Evolutionary conservation across 2,797 vertebrate species (phyloP).

Genomic region (Melanotaenia trifasciata): DNA sequence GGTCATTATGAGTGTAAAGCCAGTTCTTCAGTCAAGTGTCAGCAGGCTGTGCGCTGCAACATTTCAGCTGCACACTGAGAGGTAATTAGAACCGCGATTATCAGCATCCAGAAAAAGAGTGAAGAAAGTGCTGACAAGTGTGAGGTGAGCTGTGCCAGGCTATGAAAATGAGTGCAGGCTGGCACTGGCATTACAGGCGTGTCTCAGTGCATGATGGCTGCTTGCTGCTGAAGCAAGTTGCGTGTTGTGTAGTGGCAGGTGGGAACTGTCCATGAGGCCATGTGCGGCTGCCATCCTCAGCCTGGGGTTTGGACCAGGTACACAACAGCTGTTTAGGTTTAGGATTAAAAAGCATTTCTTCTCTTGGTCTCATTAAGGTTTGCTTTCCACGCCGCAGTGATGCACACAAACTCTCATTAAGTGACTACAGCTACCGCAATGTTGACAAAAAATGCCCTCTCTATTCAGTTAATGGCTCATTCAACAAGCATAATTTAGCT

Average conservation of each 20-base stretch:
- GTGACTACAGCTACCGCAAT: slow-evolving; percentile 2
- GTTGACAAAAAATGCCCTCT: slow-evolving; percentile 9
- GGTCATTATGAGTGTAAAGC: background rate
- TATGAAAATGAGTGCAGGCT: slow-evolving; percentile 64
- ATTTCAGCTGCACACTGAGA: slow-evolving; percentile 47
- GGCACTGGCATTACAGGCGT: slow-evolving; percentile 54
- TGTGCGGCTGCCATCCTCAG: slow-evolving; percentile 57
- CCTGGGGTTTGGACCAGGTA: slow-evolving; percentile 49
- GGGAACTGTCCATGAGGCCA: slow-evolving; percentile 46
- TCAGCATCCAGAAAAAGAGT: slow-evolving; percentile 42
- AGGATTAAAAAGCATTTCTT: slow-evolving; percentile 9
- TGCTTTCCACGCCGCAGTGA: slow-evolving; percentile 5
- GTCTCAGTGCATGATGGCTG: slow-evolving; percentile 27
- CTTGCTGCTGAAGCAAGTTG: slow-evolving; percentile 50
- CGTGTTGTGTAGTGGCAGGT: slow-evolving; percentile 51
- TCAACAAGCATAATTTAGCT: background rate
- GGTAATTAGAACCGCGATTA: slow-evolving; percentile 69
- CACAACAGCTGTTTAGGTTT: slow-evolving; percentile 48
- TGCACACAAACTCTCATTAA: slow-evolving; percentile 10
- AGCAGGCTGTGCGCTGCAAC: slow-evolving; percentile 9
- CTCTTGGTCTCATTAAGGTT: background rate
- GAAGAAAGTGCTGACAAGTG: slow-evolving; percentile 74
- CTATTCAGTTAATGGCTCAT: slow-evolving; percentile 8
- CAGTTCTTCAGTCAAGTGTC: slow-evolving; percentile 31
- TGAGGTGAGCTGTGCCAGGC: slow-evolving; percentile 61